Evolutionary conservation across 2,797 vertebrate species (phyloP), one percentile per base, ranked within the genome.

Genomic region (Diplodus puntazzo): DNA sequence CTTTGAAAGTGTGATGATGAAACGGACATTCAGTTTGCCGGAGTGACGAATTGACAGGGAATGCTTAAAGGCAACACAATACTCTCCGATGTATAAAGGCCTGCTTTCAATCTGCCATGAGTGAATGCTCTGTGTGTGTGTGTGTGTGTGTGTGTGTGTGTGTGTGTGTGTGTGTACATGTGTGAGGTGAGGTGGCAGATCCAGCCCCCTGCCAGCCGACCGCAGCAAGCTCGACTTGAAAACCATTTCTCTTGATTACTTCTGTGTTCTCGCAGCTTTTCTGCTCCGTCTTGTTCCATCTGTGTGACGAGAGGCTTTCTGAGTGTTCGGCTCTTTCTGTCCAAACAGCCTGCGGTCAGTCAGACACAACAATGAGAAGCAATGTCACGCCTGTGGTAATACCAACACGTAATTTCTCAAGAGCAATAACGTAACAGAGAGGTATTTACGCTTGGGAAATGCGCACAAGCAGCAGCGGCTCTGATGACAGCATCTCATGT

Each of bases 161-260:
- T 30, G 58, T 34, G 34, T 48, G 11, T 49, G 62, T 61, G 46
- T 16, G 23, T 46, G 69, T 53, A 16, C 45, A 43, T 81, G 8
- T 69, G 45, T 43, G 11, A 58, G 27, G 60, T 63, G 21, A 25
- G 14, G 11, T 16, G 45, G 45, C 43, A 39, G 27, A 76, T 69
- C 23, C 52, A 48, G 42, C 23, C 21, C 7, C 3, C 50, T 65
- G 39, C 52, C 14, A 59, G 13, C 43, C 4, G 12, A 23, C 68
- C 55, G 10, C 27, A 57, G 27, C 73, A 48, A 72, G 46, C 23
- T 58, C 73, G 74, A 69, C 67, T 77, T 66, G 12, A 27, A 82
- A 83, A 70, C 69, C 49, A 62, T 70, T 86, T 80, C 74, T 17
- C 65, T 62, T 73, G 43, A 82, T 80, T 80, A 50, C 68, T 71